Evolutionary conservation across 1,140 invertebrate species (phyloP), one percentile per base, ranked within the genome.

Genomic region (Platyura marginata): DNA sequence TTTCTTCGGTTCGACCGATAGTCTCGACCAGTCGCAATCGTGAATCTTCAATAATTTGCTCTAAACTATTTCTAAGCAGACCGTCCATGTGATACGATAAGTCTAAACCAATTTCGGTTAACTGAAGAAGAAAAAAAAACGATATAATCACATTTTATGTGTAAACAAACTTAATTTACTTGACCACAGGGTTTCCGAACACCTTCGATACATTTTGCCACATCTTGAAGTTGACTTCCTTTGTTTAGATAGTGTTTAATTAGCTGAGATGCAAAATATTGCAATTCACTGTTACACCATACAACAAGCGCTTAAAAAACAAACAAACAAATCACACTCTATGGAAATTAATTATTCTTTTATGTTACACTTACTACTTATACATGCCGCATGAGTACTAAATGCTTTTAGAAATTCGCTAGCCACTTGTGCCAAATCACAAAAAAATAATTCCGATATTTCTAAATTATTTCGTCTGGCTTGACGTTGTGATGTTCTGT

Each of bases 211-310:
- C 90, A 92, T 56, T 93, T 86, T 11, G 89, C 78, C 38, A 95
- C 70, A 3, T 77, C 78, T 38, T 80, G 77, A 43, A 94, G 57
- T 4, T 79, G 75, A 42, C 85, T 79, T 65, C 94, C 87, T 13
- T 89, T 85, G 49, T 82, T 83, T 58, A 98, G 93, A 16, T 96
- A 80, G 62, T 96, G 90, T 53, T 75, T 91, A 51, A 75, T 78
- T 59, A 81, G 81, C 75, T 75, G 83, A 62, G 68, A 78, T 58
- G 70, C 88, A 55, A 84, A 80, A 65, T 75, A 71, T 56, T 78
- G 79, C 36, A 97, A 63, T 65, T 98, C 90, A 47, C 77, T 71
- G 50, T 81, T 85, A 46, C 81, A 79, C 92, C 92, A 96, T 2
- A 93, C 81, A 46, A 92, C 75, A 49, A 93, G 79, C 47, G 83